A percentile compares a stretch with the other conserved stretches of the same genome.
Evolutionary conservation across 1,140 invertebrate species (phyloP).

Genomic region (Scaptomyza hsui): DNA sequence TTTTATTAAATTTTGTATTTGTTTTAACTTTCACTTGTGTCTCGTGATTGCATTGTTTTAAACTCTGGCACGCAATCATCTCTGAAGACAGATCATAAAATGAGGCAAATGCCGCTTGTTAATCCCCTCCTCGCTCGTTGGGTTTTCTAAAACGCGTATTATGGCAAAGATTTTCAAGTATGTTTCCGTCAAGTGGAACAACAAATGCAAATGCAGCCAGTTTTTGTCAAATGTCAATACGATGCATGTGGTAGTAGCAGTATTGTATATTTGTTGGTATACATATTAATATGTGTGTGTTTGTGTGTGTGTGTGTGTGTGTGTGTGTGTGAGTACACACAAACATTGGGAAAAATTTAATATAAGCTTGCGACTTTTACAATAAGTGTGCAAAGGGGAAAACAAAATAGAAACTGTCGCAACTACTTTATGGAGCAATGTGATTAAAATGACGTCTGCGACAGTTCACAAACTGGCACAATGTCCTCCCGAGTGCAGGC

Average conservation of each 20-base stretch:
- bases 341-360: slow-evolving; percentile 8
- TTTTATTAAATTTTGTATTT: too few relatives aligned
- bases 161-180: slow-evolving; percentile 71
- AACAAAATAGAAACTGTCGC: slow-evolving; percentile 20
- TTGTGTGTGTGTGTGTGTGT: not conserved
- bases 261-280: not conserved
- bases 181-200: slow-evolving; percentile 46
- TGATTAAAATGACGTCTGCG: slow-evolving; percentile 70
- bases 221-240: slow-evolving; percentile 48
- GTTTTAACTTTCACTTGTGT: not conserved
- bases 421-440: slow-evolving; percentile 60
- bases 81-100: slow-evolving; percentile 24
- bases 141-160: slow-evolving; percentile 13
- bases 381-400: slow-evolving; percentile 38
- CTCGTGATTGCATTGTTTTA: not conserved
- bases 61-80: slow-evolving; percentile 1
- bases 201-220: slow-evolving; percentile 66
- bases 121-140: slow-evolving; percentile 11
- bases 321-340: not conserved
- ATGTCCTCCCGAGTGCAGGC: slow-evolving; percentile 59
- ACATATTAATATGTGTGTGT: not conserved
- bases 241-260: not conserved
- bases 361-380: slow-evolving; percentile 28
- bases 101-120: slow-evolving; percentile 23
- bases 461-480: slow-evolving; percentile 65